Percentiles rank a stretch among this genome's conserved stretches.
phyloP scores from a whole-genome alignment of 92 coral and sea anemone species.

The Bergia sp. region DNA sequence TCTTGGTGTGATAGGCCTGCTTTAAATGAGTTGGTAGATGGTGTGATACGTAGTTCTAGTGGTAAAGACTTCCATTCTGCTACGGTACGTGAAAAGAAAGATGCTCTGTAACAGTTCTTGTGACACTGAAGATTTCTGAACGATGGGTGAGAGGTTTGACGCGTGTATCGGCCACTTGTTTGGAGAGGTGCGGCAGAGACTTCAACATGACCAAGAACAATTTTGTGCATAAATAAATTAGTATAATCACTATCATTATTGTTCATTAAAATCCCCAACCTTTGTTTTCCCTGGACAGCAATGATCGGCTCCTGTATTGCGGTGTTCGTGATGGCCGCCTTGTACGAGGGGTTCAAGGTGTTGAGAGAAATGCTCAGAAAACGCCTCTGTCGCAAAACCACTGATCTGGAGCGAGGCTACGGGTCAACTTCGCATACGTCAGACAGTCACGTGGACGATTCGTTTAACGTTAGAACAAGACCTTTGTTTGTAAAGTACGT shows the following conservation, averaged over 20 bases:
- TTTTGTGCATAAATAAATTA: not conserved
- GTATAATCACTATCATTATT: not conserved
- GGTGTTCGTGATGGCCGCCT: slow-evolving; percentile 53
- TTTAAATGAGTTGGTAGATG: too few relatives aligned
- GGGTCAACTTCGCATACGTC: slow-evolving; percentile 24
- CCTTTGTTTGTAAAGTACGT: slow-evolving; percentile 6
- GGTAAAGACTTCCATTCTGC: too few relatives aligned
- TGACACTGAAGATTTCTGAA: too few relatives aligned
- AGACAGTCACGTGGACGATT: slow-evolving; percentile 12
- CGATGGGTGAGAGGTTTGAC: too few relatives aligned
- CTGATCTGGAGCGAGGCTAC: slow-evolving; percentile 34
- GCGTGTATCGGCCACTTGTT: too few relatives aligned
- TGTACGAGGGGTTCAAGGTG: slow-evolving; percentile 65
- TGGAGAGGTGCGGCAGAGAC: too few relatives aligned
- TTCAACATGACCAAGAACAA: too few relatives aligned
- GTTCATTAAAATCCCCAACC: not conserved
- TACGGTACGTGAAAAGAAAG: too few relatives aligned
- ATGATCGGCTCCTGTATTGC: slow-evolving; percentile 59
- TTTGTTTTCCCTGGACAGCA: slow-evolving; percentile 1
- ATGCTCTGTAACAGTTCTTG: too few relatives aligned
- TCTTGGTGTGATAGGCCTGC: too few relatives aligned
- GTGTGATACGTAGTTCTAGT: too few relatives aligned
- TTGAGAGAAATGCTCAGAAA: slow-evolving; percentile 46
- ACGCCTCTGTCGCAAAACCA: not conserved
- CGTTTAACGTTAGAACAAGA: not conserved